Percentiles rank a stretch among this genome's conserved stretches.
These are phyloP conservation scores for Oligia strigilis DNA, from an alignment of 2,888 invertebrate genomes.

Conservation along the genomic window DNA sequence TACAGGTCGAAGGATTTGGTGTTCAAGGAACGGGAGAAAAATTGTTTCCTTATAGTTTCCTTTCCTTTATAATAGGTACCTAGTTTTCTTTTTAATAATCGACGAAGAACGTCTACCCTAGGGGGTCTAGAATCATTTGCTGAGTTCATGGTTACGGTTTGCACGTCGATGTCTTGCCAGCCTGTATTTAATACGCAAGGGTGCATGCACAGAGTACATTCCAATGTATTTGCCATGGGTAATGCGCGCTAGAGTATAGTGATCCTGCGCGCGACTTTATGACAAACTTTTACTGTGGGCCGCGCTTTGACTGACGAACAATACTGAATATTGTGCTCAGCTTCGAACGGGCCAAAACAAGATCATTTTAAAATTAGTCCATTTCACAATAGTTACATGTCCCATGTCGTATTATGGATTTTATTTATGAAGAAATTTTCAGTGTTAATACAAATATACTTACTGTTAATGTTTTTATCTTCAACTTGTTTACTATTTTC, in stretches of 20 bases:
- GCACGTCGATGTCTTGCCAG: not conserved
- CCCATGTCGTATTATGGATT: not conserved
- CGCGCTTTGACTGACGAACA: no score
- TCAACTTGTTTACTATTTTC: slow-evolving; percentile 8
- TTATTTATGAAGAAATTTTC: not conserved
- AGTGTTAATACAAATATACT: slow-evolving; percentile 1
- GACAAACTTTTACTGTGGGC: not conserved
- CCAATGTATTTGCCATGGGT: not conserved
- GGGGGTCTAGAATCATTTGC: not conserved
- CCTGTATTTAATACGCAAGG: not conserved
- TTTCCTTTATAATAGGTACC: no score
- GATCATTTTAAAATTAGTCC: not conserved
- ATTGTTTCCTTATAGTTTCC: no score
- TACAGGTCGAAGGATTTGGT: no score
- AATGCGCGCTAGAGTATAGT: not conserved
- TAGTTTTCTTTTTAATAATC: no score
- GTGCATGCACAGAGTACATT: no score
- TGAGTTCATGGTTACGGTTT: not conserved
- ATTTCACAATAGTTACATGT: not conserved
- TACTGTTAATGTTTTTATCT: slow-evolving; percentile 5
- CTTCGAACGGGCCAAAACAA: not conserved
- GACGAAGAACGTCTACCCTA: no score
- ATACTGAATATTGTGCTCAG: not conserved
- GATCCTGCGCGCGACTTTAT: not conserved
- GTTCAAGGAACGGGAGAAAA: no score